A percentile compares a stretch with the other conserved stretches of the same genome.
These are phyloP conservation scores for Nymphicus hollandicus DNA, from an alignment of 2,113 vertebrate species.

Conservation along the genomic window DNA sequence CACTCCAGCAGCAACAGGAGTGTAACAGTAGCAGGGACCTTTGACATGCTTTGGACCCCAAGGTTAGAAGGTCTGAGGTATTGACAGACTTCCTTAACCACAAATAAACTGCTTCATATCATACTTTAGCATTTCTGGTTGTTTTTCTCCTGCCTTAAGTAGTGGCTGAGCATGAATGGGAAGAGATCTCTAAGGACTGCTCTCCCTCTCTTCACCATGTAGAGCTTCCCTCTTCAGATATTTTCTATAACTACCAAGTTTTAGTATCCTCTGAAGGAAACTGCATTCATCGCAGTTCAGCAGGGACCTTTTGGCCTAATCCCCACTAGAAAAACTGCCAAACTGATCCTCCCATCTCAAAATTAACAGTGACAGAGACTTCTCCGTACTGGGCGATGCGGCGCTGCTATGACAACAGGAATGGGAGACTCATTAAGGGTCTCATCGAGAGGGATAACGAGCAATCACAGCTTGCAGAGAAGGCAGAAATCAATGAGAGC, in stretches of 20 bases:
- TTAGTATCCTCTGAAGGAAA: constrained; percentile 12
- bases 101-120: accelerated
- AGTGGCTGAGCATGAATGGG: background rate
- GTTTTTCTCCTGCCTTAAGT: background rate
- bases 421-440: constrained; percentile 20
- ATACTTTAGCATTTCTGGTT: background rate
- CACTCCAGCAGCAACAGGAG: background rate
- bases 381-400: background rate
- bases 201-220: background rate
- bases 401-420: constrained; percentile 65
- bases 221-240: background rate
- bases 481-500: background rate
- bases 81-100: background rate
- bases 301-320: constrained; percentile 46
- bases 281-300: background rate
- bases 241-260: background rate
- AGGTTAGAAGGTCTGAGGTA: background rate
- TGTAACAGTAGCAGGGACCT: background rate
- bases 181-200: background rate
- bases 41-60: background rate
- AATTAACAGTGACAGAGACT: constrained; percentile 32
- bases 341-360: constrained; percentile 17
- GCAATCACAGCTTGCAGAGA: background rate
- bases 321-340: constrained; percentile 4
- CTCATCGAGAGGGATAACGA: constrained; percentile 40